Evolutionary conservation across 2,888 invertebrate species (phyloP).

Genomic region (Rhamnusium bicolor): DNA sequence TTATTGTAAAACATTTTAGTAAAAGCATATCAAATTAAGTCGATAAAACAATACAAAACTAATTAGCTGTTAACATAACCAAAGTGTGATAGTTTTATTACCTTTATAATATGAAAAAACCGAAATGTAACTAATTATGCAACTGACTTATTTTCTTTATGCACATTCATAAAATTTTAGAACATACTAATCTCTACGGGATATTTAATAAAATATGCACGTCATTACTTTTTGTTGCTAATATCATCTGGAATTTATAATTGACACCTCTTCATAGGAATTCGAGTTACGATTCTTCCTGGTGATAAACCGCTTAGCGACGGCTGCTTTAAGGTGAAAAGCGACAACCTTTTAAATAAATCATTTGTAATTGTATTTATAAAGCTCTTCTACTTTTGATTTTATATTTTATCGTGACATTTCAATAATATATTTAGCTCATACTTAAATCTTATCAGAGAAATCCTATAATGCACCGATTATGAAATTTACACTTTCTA

Average conservation of each 20-base stretch:
- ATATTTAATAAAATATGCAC: constrained; percentile 10
- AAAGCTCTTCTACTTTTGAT: constrained; percentile 20
- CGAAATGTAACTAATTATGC: too few relatives aligned
- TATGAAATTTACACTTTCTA: neutral
- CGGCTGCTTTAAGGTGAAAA: constrained; percentile 13
- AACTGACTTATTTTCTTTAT: neutral
- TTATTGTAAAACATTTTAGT: too few relatives aligned
- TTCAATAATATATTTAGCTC: constrained; percentile 6
- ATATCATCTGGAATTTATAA: constrained; percentile 21
- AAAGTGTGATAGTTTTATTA: too few relatives aligned
- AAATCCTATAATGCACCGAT: neutral
- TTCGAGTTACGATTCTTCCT: constrained; percentile 16
- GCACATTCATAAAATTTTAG: neutral
- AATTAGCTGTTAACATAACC: too few relatives aligned
- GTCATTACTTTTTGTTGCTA: constrained; percentile 22
- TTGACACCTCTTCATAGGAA: constrained; percentile 16
- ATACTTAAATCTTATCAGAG: neutral
- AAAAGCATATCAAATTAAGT: too few relatives aligned
- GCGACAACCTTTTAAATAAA: constrained; percentile 17
- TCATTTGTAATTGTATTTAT: constrained; percentile 19
- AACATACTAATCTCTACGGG: neutral
- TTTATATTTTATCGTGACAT: constrained; percentile 6
- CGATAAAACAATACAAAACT: too few relatives aligned
- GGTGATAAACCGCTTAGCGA: constrained; percentile 13
- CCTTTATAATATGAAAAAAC: too few relatives aligned